These are phyloP conservation scores for Atlantisia rogersi DNA, from an alignment of 2,113 vertebrate genomes.

Conservation along the genomic window DNA sequence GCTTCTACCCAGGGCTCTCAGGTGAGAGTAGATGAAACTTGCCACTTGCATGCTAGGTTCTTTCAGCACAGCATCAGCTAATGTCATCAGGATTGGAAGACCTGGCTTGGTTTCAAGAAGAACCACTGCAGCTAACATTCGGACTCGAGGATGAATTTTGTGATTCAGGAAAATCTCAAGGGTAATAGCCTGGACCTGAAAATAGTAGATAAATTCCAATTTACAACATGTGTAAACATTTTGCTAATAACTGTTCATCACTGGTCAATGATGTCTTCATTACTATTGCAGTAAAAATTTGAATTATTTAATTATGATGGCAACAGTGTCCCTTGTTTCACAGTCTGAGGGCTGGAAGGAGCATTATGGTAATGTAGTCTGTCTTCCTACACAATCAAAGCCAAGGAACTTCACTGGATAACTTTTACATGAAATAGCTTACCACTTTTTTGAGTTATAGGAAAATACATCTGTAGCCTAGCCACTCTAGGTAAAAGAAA, in stretches of 20 bases:
- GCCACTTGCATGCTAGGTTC: slow-evolving; percentile 68
- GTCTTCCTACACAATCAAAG: neutral
- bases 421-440: neutral
- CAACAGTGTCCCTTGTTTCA: neutral
- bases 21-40: slow-evolving; percentile 62
- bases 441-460: neutral
- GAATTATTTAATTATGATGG: neutral
- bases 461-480: neutral
- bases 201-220: neutral
- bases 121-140: slow-evolving; percentile 51
- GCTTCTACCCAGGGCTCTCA: slow-evolving; percentile 57
- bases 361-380: neutral
- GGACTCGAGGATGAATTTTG: slow-evolving; percentile 9
- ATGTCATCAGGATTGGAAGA: slow-evolving; percentile 23
- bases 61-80: slow-evolving; percentile 56
- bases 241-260: neutral
- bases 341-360: neutral
- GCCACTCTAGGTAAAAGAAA: neutral
- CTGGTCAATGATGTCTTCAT: neutral
- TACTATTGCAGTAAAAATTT: neutral
- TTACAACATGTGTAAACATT: neutral
- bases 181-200: slow-evolving; percentile 65
- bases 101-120: slow-evolving; percentile 68
- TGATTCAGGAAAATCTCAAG: slow-evolving; percentile 64
- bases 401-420: neutral